Evolutionary conservation across 2,797 vertebrate genomes (phyloP).

Genomic region (Acanthornis magna): DNA sequence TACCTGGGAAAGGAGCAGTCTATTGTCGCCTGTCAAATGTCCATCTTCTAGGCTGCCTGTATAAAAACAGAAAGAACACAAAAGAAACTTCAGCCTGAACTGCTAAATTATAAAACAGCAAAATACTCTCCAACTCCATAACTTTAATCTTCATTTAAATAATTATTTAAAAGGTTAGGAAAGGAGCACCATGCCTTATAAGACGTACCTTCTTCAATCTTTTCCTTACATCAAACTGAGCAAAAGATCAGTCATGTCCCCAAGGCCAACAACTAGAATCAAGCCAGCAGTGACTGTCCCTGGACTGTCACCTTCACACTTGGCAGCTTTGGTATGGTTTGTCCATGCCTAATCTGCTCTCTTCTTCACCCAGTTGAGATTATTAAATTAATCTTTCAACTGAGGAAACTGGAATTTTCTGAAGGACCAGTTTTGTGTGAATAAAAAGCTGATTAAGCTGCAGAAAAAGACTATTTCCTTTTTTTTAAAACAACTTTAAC

Average conservation of each 20-base stretch:
- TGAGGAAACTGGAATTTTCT: neutral
- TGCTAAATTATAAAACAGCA: slow-evolving; percentile 61
- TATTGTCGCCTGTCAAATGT: slow-evolving; percentile 79
- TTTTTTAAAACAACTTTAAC: neutral
- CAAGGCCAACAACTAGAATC: neutral
- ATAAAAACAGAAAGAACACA: slow-evolving; percentile 69
- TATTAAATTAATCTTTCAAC: neutral
- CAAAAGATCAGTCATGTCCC: neutral
- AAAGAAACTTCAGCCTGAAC: slow-evolving; percentile 64
- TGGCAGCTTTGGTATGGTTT: neutral
- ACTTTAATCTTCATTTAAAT: slow-evolving; percentile 39
- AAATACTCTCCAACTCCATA: slow-evolving; percentile 44
- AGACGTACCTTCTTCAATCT: neutral
- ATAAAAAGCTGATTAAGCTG: neutral
- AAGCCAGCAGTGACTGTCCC: neutral
- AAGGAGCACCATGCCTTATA: neutral
- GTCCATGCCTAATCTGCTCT: neutral
- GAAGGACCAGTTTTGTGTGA: neutral
- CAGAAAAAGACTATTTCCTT: neutral
- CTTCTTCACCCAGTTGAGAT: neutral
- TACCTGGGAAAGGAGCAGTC: slow-evolving; percentile 88
- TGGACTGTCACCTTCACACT: neutral
- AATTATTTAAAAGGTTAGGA: neutral
- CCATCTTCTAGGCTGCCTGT: slow-evolving; percentile 71
- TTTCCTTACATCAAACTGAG: neutral